These are phyloP conservation scores for Gnatocerus cornutus DNA, from an alignment of 2,888 invertebrate species.

Conservation along the genomic window DNA sequence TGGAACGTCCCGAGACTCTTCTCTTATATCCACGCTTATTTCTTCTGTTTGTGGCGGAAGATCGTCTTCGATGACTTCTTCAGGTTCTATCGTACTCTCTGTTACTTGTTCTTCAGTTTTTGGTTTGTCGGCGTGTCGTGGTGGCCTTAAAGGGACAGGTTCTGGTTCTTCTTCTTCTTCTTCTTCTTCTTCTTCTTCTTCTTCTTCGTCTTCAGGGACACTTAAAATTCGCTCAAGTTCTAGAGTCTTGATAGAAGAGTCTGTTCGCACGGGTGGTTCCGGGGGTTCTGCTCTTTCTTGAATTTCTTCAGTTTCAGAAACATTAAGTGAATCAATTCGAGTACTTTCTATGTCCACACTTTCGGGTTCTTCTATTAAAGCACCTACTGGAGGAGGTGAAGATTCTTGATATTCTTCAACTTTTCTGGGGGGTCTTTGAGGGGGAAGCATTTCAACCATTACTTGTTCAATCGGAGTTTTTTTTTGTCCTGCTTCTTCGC, in stretches of 20 bases:
- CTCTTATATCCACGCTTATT: conserved; percentile 29
- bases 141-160: conserved; percentile 39
- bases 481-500: conserved; percentile 63
- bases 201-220: not conserved
- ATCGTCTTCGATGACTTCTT: not conserved
- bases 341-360: conserved; percentile 11
- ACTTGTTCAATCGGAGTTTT: conserved; percentile 66
- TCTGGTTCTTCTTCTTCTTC: conserved; percentile 6
- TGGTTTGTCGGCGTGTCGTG: conserved; percentile 58
- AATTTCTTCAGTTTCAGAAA: conserved; percentile 35
- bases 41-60: conserved; percentile 34
- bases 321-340: conserved; percentile 32
- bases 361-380: conserved; percentile 20
- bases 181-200: conserved; percentile 3
- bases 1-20: conserved; percentile 23
- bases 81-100: not conserved
- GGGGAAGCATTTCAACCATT: conserved; percentile 37
- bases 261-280: conserved; percentile 40
- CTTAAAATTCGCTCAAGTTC: not conserved
- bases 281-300: conserved; percentile 33
- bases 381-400: conserved; percentile 24
- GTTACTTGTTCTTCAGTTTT: conserved; percentile 60
- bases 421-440: conserved; percentile 45
- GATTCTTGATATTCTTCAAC: conserved; percentile 30
- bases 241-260: conserved; percentile 9